Base-by-base conservation (phyloP, 1,140 invertebrate species). In the Megalonaias nervosa region DNA sequence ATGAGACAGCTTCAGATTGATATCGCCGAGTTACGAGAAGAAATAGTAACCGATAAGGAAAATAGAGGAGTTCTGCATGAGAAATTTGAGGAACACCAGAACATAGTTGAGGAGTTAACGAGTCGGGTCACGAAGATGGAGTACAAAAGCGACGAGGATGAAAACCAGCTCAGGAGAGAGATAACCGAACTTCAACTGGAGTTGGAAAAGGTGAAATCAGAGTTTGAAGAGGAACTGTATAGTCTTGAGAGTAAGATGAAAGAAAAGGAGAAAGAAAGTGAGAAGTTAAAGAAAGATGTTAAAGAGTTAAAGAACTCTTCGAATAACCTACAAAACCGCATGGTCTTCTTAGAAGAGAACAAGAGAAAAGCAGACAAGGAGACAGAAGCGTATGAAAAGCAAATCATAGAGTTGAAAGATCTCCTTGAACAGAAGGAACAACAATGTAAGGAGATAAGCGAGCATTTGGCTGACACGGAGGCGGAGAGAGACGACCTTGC, bases 401-500 rank as follows among this genome's bases (percentile, higher is more conserved):
- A 78, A 26, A 61, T 78, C 31, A 62, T 58, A 3, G 59, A 78
- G 12, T 48, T 78, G 38, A 71, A 26, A 55, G 26, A 69, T 62
- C 38, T 17, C 19, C 56, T 78, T n/a, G 71, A 73, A n/a, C n/a
- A 57, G 11, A 78, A 78, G 31, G 76, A 78, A 61, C 61, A 59
- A 19, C 59, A 78, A 68, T 19, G 73, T 12, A 14, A 31, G 56
- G 76, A 78, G 48, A 48, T 78, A 23, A 67, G 65, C 55, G 69
- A 61, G 61, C 57, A 73, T 61, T 62, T 78, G 19, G 76, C 67
- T 61, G 70, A 78, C 21, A 78, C 76, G 2, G 76, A 78, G 61
- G 73, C 19, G 68, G 76, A 78, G 23, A 78, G 74, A 55, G 76
- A 78, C 13, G 76, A 78, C 9, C 48, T 78, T 17, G 74, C 73